Conservation (phyloP, 37 sponge, comb jelly and placozoan species). For the Aphrocallistes beatrix region DNA sequence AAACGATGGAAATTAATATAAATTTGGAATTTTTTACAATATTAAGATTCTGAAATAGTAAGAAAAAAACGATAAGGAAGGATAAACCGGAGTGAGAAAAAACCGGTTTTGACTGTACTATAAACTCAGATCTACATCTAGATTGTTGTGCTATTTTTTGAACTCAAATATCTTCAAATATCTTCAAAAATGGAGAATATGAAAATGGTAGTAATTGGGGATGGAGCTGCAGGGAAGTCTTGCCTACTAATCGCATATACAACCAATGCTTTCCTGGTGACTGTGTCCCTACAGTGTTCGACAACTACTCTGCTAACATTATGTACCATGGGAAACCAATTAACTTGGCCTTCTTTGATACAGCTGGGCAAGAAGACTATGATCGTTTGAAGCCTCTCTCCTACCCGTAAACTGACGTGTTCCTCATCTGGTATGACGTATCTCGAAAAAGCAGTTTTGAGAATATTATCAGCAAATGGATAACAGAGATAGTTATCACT, state of each 20-base stretch:
- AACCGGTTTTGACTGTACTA: too few relatives aligned
- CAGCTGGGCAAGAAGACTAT: slow-evolving; percentile 66
- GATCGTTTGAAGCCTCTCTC: slow-evolving; percentile 51
- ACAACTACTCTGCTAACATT: slow-evolving; percentile 33
- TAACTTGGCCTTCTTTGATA: slow-evolving; percentile 6
- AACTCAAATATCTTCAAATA: too few relatives aligned
- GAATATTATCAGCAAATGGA: slow-evolving; percentile 36
- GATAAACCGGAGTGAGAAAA: too few relatives aligned
- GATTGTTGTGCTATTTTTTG: too few relatives aligned
- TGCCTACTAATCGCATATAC: slow-evolving; percentile 47
- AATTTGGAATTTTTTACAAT: too few relatives aligned
- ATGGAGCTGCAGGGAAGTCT: slow-evolving; percentile 56
- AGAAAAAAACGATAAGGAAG: too few relatives aligned
- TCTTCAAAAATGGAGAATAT: slow-evolving; percentile 18
- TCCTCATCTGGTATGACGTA: slow-evolving; percentile 37
- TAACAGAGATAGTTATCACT: slow-evolving; percentile 33
- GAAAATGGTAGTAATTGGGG: slow-evolving; percentile 43
- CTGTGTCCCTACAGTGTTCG: slow-evolving; percentile 58
- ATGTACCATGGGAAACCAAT: slow-evolving; percentile 51
- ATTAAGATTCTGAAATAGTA: too few relatives aligned
- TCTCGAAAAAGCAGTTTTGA: slow-evolving; percentile 22
- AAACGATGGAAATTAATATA: too few relatives aligned
- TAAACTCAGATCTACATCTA: too few relatives aligned
- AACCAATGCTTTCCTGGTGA: slow-evolving; percentile 52
- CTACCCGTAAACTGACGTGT: slow-evolving; percentile 62